A percentile compares a stretch with the other conserved stretches of the same genome.
Conservation (phyloP, 2,113 vertebrate species). For the Martes martes region DNA sequence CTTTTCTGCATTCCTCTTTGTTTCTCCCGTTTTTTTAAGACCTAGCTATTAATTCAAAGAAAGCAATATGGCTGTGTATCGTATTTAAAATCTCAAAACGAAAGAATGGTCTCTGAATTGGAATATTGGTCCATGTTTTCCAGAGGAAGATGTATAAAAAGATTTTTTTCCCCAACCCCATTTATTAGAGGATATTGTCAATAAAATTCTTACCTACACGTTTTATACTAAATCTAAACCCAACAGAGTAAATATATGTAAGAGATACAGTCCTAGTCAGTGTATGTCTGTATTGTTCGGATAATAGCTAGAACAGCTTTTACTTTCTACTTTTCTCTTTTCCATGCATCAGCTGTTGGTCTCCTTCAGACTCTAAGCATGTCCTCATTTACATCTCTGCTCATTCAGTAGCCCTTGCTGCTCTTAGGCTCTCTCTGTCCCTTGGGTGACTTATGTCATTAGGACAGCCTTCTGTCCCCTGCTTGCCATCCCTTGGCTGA, state of each 20-base stretch:
- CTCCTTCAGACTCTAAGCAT: not conserved
- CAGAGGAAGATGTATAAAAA: not conserved
- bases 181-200: not conserved
- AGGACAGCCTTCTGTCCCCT: conserved; percentile 57
- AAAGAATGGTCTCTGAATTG: not conserved
- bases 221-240: not conserved
- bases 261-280: not conserved
- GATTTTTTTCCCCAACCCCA: not conserved
- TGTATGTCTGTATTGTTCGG: not conserved
- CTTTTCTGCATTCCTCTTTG: not conserved
- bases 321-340: not conserved
- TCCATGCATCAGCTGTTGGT: not conserved
- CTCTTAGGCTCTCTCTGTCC: conserved; percentile 34
- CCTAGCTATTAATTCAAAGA: not conserved
- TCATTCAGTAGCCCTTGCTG: not conserved
- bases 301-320: not conserved
- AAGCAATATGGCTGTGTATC: not conserved
- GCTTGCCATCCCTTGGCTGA: conserved; percentile 50
- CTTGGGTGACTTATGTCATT: conserved; percentile 65
- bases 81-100: not conserved
- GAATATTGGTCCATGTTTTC: not conserved
- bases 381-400: not conserved
- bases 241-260: not conserved
- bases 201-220: not conserved
- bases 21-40: not conserved